Evolutionary conservation across 2,888 invertebrate species (phyloP).

Genomic region (Lycia hirtaria): DNA sequence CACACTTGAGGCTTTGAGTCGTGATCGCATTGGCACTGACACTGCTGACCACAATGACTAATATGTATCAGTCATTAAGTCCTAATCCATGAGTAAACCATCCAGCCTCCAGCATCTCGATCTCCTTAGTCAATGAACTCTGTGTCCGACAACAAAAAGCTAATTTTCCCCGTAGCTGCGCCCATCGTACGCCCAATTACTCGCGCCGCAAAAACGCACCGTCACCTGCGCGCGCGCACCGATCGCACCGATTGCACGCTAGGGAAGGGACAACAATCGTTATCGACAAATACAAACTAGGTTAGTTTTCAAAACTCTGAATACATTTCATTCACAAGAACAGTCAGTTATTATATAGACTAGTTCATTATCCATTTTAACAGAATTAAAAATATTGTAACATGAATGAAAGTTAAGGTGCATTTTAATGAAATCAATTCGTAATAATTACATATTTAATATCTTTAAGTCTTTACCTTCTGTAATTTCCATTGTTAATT

Average conservation of each 20-base stretch:
- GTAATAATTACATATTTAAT: no score
- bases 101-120: conserved; percentile 14
- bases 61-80: not conserved
- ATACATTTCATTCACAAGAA: no score
- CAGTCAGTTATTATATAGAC: no score
- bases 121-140: conserved; percentile 33
- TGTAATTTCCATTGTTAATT: no score
- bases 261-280: not conserved
- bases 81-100: not conserved
- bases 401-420: no score
- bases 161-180: conserved; percentile 29
- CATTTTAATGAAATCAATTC: no score
- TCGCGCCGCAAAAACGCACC: conserved; percentile 39
- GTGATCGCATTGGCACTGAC: no score
- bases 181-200: conserved; percentile 44
- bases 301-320: no score
- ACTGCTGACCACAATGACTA: not conserved
- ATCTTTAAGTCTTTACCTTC: no score
- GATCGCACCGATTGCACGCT: conserved; percentile 17
- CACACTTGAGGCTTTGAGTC: no score
- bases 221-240: conserved; percentile 42
- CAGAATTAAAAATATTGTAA: no score
- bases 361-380: no score
- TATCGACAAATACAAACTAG: not conserved
- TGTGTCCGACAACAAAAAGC: conserved; percentile 18